Base-by-base conservation (phyloP, 2,888 invertebrate genomes). In the Leptinotarsa juncta region DNA sequence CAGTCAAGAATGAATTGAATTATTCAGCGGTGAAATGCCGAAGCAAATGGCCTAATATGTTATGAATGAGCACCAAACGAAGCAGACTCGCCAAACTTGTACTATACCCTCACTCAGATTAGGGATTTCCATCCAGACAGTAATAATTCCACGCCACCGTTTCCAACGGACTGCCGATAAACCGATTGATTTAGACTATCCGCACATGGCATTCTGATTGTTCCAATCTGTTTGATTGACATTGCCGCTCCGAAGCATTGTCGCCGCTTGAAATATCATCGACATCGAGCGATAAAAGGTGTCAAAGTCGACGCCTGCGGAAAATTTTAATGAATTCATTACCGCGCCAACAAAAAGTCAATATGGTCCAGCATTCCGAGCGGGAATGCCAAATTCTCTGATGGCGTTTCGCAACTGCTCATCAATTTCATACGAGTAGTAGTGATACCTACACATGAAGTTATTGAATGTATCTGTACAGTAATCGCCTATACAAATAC, bases 171-270 rank as follows among this genome's bases (percentile, higher is more conserved):
- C 73, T 66, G 73, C 68, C 74, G 71, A 74, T 74, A 71, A 71
- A 67, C 68, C 68, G 65, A 74, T 74, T 74, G 74, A 74, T 74
- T 71, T 71, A 74, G 71, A 71, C 20, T 71, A 71, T 71, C 65
- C 72, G 65, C 73, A 70, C 70, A 73, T 66, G 69, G 57, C 50
- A 69, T 67, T 71, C 65, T 65, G 67, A 73, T 70, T 73, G 73
- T 70, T 32, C 62, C 62, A 62, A 62, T 62, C 62, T 62, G 62
- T 62, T 62, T 62, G 62, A 62, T 62, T 62, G 62, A 42, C 62
- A 62, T 62, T 62, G n/a, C 42, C 62, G 62, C 26, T 62, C 32
- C 62, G 42, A n/a, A 62, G n/a, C 42, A 62, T 42, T 62, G 42
- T 62, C 42, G 62, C 42, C 62, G 32, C 32, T 32, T 62, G 62